Evolutionary conservation across 2,797 vertebrate species (phyloP).

Genomic region (Coilia nasus): DNA sequence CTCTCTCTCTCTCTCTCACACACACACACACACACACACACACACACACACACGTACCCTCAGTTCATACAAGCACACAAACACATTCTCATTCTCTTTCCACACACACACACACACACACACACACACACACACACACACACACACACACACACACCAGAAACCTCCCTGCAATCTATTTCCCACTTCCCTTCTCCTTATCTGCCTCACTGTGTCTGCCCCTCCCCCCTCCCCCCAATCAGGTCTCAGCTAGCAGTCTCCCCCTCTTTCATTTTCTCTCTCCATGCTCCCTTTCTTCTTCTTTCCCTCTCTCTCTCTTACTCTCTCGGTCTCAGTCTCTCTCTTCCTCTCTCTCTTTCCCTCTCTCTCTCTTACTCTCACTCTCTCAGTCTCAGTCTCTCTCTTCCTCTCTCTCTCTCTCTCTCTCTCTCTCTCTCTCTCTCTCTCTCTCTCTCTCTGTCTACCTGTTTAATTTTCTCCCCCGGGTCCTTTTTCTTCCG

Average conservation of each 20-base stretch:
- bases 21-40: not conserved
- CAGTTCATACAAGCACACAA: not conserved
- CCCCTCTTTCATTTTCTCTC: slow-evolving; percentile 30
- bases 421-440: not conserved
- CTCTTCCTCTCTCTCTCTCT: not conserved
- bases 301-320: not conserved
- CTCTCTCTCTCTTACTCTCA: not conserved
- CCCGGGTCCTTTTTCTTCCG: no score
- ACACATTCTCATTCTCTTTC: not conserved
- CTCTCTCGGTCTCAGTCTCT: not conserved
- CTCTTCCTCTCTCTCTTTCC: not conserved
- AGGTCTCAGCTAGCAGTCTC: not conserved
- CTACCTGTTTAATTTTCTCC: not conserved
- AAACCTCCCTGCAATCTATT: slow-evolving; percentile 20
- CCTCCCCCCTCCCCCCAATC: slow-evolving; percentile 35
- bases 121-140: not conserved
- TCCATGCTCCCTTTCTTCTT: not conserved
- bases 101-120: not conserved
- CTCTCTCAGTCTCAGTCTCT: not conserved
- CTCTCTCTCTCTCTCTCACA: not conserved
- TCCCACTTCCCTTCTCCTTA: slow-evolving; percentile 39
- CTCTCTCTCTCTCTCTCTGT: slow-evolving; percentile 53
- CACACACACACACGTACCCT: not conserved
- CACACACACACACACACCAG: not conserved
- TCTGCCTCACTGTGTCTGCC: slow-evolving; percentile 56